Evolutionary conservation across 2,113 vertebrate species (phyloP).

Genomic region (Ceuthmochares aereus): DNA sequence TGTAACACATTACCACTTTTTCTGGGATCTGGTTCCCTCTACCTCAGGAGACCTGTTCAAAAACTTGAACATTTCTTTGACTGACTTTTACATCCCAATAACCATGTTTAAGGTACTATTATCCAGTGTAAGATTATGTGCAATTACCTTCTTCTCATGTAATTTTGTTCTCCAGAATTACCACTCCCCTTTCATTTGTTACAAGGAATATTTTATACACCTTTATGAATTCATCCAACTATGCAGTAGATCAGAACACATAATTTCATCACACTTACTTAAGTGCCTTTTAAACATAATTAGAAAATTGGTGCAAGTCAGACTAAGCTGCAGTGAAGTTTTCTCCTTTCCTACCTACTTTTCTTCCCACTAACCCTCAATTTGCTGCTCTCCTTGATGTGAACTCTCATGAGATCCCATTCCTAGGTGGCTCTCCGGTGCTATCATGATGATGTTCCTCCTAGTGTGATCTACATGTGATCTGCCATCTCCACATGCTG

Average conservation of each 20-base stretch:
- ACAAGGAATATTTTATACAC: slow-evolving; percentile 9
- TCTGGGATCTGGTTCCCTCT: background rate
- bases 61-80: background rate
- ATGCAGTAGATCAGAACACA: background rate
- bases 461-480: accelerated
- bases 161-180: slow-evolving; percentile 30
- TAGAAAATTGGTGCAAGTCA: background rate
- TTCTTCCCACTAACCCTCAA: background rate
- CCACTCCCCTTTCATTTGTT: slow-evolving; percentile 39
- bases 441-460: no score
- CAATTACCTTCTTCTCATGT: slow-evolving; percentile 16
- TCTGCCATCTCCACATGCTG: background rate
- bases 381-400: background rate
- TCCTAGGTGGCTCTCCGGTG: background rate
- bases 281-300: slow-evolving; percentile 10
- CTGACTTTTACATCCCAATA: background rate
- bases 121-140: background rate
- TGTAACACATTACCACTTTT: background rate
- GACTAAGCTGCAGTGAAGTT: background rate
- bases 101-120: background rate
- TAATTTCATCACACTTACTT: background rate
- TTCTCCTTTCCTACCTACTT: background rate
- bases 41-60: background rate
- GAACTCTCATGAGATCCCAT: no score
- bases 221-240: background rate